Evolutionary conservation across 2,888 invertebrate genomes (phyloP).

Genomic region (Ceramica pisi): DNA sequence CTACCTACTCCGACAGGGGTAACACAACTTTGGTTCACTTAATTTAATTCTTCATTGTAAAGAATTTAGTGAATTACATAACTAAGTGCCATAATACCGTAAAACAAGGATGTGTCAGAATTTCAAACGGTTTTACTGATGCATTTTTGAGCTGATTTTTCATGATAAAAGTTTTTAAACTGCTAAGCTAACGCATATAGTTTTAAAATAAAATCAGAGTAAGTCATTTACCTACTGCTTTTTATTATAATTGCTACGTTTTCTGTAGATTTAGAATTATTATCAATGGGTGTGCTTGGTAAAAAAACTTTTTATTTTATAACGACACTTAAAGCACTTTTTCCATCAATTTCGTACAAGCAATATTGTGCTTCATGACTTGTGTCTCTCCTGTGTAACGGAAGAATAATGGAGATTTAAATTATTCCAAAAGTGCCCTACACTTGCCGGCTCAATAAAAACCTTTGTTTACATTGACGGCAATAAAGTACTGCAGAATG

Average conservation of each 20-base stretch:
- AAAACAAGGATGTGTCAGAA: no score
- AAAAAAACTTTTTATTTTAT: neutral
- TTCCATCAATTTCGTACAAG: slow-evolving; percentile 8
- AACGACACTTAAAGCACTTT: neutral
- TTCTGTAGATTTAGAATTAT: neutral
- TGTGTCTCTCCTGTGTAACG: slow-evolving; percentile 34
- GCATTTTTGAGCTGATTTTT: no score
- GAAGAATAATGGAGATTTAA: slow-evolving; percentile 39
- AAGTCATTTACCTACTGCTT: no score
- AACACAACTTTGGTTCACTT: neutral
- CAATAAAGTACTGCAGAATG: slow-evolving; percentile 34
- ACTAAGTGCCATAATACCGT: no score
- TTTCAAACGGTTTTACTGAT: no score
- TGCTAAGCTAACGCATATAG: neutral
- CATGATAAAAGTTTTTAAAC: no score
- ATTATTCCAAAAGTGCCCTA: slow-evolving; percentile 45
- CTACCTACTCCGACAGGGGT: slow-evolving; percentile 46
- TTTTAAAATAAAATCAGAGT: neutral
- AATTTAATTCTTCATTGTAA: no score
- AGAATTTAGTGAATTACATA: no score
- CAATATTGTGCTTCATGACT: slow-evolving; percentile 31
- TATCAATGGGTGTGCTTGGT: neutral
- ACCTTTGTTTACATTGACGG: slow-evolving; percentile 43
- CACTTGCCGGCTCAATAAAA: slow-evolving; percentile 44
- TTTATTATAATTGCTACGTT: no score